These are phyloP conservation scores for Teleogryllus occipitalis DNA, from an alignment of 1,140 invertebrate genomes.

Conservation along the genomic window DNA sequence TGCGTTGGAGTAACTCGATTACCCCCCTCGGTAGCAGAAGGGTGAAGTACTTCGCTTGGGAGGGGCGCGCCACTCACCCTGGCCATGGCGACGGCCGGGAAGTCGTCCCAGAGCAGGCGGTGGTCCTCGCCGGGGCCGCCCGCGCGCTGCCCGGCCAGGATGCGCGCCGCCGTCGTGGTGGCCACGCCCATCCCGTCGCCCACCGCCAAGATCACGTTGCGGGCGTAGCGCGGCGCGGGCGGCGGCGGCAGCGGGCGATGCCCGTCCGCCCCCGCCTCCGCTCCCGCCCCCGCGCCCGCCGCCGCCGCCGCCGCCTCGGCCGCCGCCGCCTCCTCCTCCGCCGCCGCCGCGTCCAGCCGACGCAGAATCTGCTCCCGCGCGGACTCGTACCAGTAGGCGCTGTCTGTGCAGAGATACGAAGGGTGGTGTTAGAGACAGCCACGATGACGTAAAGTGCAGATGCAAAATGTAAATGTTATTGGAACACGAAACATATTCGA, in stretches of 20 bases:
- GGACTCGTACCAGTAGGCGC: constrained; percentile 27
- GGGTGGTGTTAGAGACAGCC: too few relatives aligned
- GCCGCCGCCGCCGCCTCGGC: constrained; percentile 75
- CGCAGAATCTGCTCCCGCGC: constrained; percentile 21
- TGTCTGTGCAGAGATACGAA: constrained; percentile 23
- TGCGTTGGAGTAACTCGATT: too few relatives aligned
- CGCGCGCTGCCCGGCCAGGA: constrained; percentile 46
- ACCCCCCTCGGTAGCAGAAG: too few relatives aligned
- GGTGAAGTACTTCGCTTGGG: not conserved
- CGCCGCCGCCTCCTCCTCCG: constrained; percentile 48
- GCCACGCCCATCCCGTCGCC: constrained; percentile 75
- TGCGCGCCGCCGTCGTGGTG: constrained; percentile 65
- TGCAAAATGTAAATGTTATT: too few relatives aligned
- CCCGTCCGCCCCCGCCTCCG: constrained; percentile 37
- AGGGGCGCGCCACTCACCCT: constrained; percentile 44
- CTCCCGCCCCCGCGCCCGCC: constrained; percentile 53
- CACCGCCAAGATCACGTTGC: constrained; percentile 67
- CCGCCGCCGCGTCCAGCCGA: not conserved
- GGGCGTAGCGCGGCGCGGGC: constrained; percentile 30
- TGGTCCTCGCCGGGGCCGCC: constrained; percentile 52
- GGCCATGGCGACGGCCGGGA: constrained; percentile 59
- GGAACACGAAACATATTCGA: too few relatives aligned
- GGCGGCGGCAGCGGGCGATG: constrained; percentile 36
- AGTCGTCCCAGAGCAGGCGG: constrained; percentile 60
- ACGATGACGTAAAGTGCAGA: too few relatives aligned